phyloP scores from a whole-genome alignment of 2,888 invertebrate genomes.

The Dynastes maya region DNA sequence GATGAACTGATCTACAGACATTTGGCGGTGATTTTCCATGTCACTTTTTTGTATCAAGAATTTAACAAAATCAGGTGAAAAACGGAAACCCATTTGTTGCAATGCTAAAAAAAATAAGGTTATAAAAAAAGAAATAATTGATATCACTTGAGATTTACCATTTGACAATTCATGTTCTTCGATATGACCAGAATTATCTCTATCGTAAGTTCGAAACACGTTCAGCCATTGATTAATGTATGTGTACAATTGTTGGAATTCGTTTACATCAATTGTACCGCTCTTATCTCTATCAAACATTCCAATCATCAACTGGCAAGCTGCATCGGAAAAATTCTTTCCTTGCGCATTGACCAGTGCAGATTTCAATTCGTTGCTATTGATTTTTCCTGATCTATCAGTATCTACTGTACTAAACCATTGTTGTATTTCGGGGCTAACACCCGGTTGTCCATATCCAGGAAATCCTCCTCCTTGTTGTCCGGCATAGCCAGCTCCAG shows the following conservation, averaged over 20 bases:
- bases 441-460: constrained; percentile 62
- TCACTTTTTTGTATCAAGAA: constrained; percentile 83
- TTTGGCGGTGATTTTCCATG: constrained; percentile 74
- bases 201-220: constrained; percentile 88
- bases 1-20: constrained; percentile 67
- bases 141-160: constrained; percentile 71
- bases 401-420: constrained; percentile 90
- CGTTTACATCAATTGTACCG: constrained; percentile 87
- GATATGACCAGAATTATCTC: constrained; percentile 89
- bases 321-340: constrained; percentile 85
- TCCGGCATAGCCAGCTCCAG: neutral
- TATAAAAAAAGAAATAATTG: constrained; percentile 36
- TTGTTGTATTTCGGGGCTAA: constrained; percentile 83
- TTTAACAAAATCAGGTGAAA: constrained; percentile 84
- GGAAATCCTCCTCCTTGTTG: constrained; percentile 39
- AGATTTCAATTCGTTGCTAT: constrained; percentile 82
- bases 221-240: constrained; percentile 93
- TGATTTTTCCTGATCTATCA: constrained; percentile 88
- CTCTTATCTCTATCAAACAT: constrained; percentile 91
- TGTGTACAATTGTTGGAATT: constrained; percentile 89
- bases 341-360: constrained; percentile 92
- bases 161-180: constrained; percentile 84
- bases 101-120: constrained; percentile 75
- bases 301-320: constrained; percentile 91
- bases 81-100: constrained; percentile 90